Evolutionary conservation across 2,888 invertebrate genomes (phyloP), one percentile per base, ranked within the genome.

Genomic region (Eilema sororculum): DNA sequence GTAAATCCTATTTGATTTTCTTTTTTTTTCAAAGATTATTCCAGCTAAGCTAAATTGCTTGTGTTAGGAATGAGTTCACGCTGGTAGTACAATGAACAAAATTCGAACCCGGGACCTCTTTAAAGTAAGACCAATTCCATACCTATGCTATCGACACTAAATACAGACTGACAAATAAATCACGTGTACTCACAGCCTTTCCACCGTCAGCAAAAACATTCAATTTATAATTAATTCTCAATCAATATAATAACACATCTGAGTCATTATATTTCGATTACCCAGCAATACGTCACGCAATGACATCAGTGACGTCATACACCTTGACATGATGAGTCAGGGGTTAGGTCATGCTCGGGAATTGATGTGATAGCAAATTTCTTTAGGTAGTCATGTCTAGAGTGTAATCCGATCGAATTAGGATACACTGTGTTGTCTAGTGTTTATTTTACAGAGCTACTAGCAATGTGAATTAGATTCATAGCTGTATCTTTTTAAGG

Each of bases 211-310:
- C 62, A 67, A 67, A 70, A 69, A 62, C 22, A 24, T 24, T 20
- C 16, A 62, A 28, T 41, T 60, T 60, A 69, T 60, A 60, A 69
- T 69, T 65, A 69, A 69, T 66, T 58, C 41, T 1, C 70, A 70
- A 67, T 70, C 70, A 70, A 70, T 70, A 46, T 61, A 56, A 69
- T 65, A 61, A 58, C 28, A 66, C 16, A 56, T 78, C 68, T 64
- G 72, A 77, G 69, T 79, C 77, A 79, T 78, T 73, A 73, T 66
- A 73, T 77, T 80, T 79, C 75, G 75, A 80, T 80, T 78, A 80
- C 73, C 78, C 78, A 75, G 64, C 28, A 28, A 75, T 69, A 68
- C 69, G 70, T 75, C 75, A 80, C 71, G 75, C 73, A 63, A 77
- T 67, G 75, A 62, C 58, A 70, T 57, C 66, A 58, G 68, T 68